Base-by-base conservation (phyloP, 2,797 vertebrate genomes). In the Lophotriccus pileatus region DNA sequence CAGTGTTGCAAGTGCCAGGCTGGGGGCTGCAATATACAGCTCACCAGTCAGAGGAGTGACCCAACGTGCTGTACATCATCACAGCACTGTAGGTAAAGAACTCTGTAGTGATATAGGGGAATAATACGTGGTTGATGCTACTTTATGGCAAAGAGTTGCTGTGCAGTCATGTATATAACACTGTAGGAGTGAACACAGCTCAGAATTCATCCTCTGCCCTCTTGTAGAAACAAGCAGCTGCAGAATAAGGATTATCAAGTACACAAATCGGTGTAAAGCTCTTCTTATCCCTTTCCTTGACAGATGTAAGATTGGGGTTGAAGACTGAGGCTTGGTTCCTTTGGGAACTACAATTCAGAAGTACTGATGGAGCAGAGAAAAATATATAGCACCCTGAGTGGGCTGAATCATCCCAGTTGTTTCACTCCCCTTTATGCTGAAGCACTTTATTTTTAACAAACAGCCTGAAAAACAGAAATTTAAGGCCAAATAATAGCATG, bases 391-490 rank as follows among this genome's bases (percentile, higher is more conserved):
- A 64, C 39, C 73, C 50, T 63, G 63, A 92, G 78, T 73, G 47
- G 60, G 77, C 63, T 96, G 74, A 86, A 84, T 96, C 86, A 95
- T 87, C 84, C 63, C 70, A 21, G 77, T 80, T 95, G 68, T 91
- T 92, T 80, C 43, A 81, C 63, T 95, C 91, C 66, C 36, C 77
- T 92, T 84, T 95, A 84, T 88, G 72, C 70, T 87, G 77, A 91
- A 94, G 28, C 64, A 75, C 39, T 91, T 95, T 89, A 70, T 86
- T 96, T 96, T 95, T 94, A 92, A 92, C 68, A 81, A 80, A 69
- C 55, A 90, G 56, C 59, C 69, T 77, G 64, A 87, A 80, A 95
- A 86, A 41, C 36, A 72, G 84, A 90, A 66, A 90, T 89, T 87
- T 91, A 96, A 95, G 59, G 68, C 56, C 55, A 47, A 72, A 72